Percentiles rank a stretch among this genome's conserved stretches.
phyloP scores from a whole-genome alignment of 2,888 invertebrate species.

The Patella caerulea region DNA sequence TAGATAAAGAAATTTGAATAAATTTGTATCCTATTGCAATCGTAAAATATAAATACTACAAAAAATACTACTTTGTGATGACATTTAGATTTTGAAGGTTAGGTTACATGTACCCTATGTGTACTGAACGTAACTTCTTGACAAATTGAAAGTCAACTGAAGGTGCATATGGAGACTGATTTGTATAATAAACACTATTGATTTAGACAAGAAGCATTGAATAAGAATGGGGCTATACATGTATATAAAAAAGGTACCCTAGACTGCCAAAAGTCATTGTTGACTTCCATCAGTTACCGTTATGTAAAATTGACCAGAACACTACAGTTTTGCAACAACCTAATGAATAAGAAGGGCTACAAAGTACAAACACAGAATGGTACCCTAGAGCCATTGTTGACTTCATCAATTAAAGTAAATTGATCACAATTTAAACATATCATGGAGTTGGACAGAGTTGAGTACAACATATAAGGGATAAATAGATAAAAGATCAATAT shows the following conservation, averaged over 20 bases:
- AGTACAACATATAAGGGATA: background rate
- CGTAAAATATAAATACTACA: too few species aligned
- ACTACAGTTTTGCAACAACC: background rate
- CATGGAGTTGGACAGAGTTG: background rate
- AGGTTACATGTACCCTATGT: too few species aligned
- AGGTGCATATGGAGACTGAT: too few species aligned
- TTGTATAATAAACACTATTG: background rate
- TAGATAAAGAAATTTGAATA: too few species aligned
- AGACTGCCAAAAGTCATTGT: background rate
- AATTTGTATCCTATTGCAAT: too few species aligned
- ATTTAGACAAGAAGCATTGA: background rate
- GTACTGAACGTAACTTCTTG: too few species aligned
- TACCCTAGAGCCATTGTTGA: background rate
- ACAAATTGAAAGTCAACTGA: too few species aligned
- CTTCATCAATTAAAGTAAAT: background rate
- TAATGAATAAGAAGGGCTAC: background rate
- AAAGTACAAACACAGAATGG: background rate
- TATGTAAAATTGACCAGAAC: background rate
- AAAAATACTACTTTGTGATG: too few species aligned
- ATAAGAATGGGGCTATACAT: background rate
- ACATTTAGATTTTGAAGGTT: too few species aligned
- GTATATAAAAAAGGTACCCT: background rate
- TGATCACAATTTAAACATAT: background rate
- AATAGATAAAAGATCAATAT: constrained; percentile 6
- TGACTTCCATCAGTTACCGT: background rate